phyloP scores from a whole-genome alignment of 2,113 vertebrate genomes.

The Etia nguti region DNA sequence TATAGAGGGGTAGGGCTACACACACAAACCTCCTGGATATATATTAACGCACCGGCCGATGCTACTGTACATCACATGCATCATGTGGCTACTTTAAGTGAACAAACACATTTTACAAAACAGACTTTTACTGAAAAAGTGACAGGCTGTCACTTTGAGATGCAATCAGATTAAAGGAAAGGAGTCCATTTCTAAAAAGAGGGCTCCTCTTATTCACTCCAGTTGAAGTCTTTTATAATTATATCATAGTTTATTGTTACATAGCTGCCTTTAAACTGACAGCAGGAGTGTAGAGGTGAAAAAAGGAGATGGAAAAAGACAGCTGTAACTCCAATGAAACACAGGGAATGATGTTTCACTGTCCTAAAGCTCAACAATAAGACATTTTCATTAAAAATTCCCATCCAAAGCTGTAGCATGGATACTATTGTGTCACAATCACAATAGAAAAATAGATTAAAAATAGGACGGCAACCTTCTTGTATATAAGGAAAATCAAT shows the following conservation, averaged over 20 bases:
- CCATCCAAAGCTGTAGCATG: background rate
- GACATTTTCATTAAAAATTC: background rate
- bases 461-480: background rate
- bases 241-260: background rate
- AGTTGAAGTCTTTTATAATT: background rate
- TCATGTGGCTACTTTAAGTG: background rate
- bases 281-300: background rate
- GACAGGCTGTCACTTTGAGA: background rate
- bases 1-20: background rate
- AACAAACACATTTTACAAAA: background rate
- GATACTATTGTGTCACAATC: too few relatives aligned
- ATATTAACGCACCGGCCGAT: background rate
- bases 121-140: background rate
- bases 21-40: background rate
- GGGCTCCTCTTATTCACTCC: background rate
- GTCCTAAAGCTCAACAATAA: background rate
- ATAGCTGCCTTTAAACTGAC: background rate
- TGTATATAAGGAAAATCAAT: background rate
- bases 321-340: background rate
- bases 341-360: background rate
- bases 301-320: background rate
- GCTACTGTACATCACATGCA: background rate
- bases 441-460: background rate
- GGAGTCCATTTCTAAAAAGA: background rate
- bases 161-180: background rate